Evolutionary conservation across 2,888 invertebrate species (phyloP), one percentile per base, ranked within the genome.

Genomic region (Buathra laborator): DNA sequence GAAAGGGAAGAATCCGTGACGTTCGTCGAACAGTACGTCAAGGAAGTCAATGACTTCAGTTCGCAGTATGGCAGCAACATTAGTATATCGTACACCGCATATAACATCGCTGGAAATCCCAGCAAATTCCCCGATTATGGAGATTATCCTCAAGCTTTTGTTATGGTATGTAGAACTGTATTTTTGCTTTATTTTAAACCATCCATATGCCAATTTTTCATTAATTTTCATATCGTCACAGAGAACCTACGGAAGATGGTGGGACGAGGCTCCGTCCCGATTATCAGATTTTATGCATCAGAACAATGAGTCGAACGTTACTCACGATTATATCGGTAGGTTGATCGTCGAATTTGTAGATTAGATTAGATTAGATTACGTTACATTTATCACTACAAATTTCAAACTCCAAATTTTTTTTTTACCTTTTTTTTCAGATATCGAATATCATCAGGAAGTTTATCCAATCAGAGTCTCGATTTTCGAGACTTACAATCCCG

Each of bases 61-160:
- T 98, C 98, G 0, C 98, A 98, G 94, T 99, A 98, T 94, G 98
- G 98, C 84, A 97, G 97, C 93, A 97, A 97, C 93, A 96, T 96
- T 85, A 98, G 97, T 94, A 97, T 97, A 92, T 98, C 98, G 0
- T 98, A 98, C 92, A 97, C 98, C 3, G 98, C 98, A 5, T 96
- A 96, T 75, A 98, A 98, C 94, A 95, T 99, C 81, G 96, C 97
- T 74, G 98, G 98, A 9, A 96, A 97, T 89, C 97, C 97, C 12
- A 96, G 96, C 37, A 97, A 97, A 93, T 98, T 96, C 94, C 98
- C 98, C 0, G 96, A 96, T 86, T 98, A 98, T 94, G 98, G 98
- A 19, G 98, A 99, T 93, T 98, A 97, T 94, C 97, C 98, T 10
- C 97, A 98, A 94, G 97, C 98, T 14, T 98, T 97, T 94, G 97